Percentiles rank a stretch among this genome's conserved stretches.
These are phyloP conservation scores for Acrocyrtus sp. DNA, from an alignment of 2,888 invertebrate genomes.

Conservation along the genomic window DNA sequence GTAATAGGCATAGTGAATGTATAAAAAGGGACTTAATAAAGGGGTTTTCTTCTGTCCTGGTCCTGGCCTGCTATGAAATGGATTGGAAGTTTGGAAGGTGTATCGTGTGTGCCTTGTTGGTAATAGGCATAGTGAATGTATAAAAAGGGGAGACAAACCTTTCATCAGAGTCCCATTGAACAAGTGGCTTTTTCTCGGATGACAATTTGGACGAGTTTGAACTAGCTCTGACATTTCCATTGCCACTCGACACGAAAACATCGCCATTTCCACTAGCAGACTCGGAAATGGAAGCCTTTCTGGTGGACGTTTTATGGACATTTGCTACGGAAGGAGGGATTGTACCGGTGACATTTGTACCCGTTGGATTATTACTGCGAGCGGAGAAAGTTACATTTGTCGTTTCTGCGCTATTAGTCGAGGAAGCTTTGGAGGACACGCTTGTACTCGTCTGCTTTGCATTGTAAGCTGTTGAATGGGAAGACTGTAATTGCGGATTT, in stretches of 20 bases:
- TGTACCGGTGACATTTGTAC: not conserved
- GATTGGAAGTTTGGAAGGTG: not conserved
- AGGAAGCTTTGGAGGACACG: not conserved
- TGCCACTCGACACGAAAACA: conserved; percentile 13
- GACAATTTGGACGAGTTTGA: conserved; percentile 30
- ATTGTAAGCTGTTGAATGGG: conserved; percentile 11
- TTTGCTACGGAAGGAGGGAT: not conserved
- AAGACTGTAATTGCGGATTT: conserved; percentile 43
- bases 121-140: not conserved
- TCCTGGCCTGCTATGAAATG: not conserved
- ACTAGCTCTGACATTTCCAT: conserved; percentile 27
- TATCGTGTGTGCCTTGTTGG: not conserved
- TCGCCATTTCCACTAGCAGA: conserved; percentile 7
- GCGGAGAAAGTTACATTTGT: conserved; percentile 15
- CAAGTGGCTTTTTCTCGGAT: conserved; percentile 71
- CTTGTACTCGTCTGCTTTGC: not conserved
- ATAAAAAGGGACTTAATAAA: no score
- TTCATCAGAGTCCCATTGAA: conserved; percentile 72
- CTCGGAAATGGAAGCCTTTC: conserved; percentile 29
- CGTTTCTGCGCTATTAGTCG: conserved; percentile 2
- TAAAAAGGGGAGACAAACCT: conserved; percentile 66
- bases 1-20: not conserved
- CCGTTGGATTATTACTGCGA: conserved; percentile 12
- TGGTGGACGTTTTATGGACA: conserved; percentile 36
- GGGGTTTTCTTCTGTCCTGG: no score